Conservation (phyloP, 2,113 vertebrate genomes). For the Himantopus leucocephalus region DNA sequence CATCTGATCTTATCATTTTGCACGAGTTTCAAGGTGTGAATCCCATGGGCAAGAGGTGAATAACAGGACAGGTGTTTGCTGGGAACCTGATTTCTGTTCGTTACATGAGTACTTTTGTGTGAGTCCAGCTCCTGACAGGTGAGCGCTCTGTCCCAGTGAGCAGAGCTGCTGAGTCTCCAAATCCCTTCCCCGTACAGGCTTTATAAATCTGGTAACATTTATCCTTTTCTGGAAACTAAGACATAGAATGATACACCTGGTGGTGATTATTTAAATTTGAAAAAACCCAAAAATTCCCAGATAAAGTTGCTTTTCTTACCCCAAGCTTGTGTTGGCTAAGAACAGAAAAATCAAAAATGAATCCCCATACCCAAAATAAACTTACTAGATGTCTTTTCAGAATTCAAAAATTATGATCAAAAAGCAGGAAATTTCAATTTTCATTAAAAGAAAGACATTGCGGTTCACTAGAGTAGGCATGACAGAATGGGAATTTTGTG, state of each 20-base stretch:
- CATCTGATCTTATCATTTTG: not conserved
- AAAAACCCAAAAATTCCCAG: not conserved
- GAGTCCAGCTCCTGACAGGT: not conserved
- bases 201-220: not conserved
- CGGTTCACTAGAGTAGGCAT: not conserved
- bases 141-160: not conserved
- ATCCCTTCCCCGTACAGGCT: not conserved
- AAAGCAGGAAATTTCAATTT: not conserved
- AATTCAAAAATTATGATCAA: not conserved
- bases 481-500: not conserved
- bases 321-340: not conserved
- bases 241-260: not conserved
- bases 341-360: not conserved
- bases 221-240: not conserved
- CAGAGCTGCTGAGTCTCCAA: not conserved
- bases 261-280: not conserved
- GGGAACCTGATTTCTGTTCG: not conserved
- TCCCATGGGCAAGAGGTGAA: not conserved
- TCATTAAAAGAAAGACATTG: not conserved
- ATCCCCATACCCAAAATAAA: not conserved
- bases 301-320: not conserved
- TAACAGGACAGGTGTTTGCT: rapidly evolving
- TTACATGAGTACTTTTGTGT: not conserved
- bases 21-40: not conserved
- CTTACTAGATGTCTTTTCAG: not conserved